Conservation (phyloP, 2,888 invertebrate genomes). For the Agrotis clavis region DNA sequence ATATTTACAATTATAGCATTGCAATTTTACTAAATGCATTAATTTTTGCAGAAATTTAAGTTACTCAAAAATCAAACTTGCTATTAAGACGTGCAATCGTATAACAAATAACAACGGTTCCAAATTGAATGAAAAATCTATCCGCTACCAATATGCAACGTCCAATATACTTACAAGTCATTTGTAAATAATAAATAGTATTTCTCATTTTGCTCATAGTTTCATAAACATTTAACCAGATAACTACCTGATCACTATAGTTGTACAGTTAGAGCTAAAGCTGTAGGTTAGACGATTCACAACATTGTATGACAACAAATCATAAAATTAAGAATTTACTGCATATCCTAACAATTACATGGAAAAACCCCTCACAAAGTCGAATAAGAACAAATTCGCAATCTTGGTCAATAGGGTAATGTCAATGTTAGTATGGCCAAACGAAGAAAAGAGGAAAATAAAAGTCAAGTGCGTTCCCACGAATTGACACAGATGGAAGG, state of each 20-base stretch:
- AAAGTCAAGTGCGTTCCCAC: constrained; percentile 81
- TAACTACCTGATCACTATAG: background rate
- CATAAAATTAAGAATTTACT: constrained; percentile 1
- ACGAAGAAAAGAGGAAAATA: constrained; percentile 73
- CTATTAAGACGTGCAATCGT: constrained; percentile 19
- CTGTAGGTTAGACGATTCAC: too few species aligned
- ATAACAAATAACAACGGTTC: constrained; percentile 22
- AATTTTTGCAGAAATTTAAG: constrained; percentile 2
- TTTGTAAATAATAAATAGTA: background rate
- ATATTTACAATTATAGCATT: constrained; percentile 3
- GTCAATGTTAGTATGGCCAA: constrained; percentile 73
- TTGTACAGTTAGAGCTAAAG: too few species aligned
- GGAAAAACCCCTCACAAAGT: constrained; percentile 15
- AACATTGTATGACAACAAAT: background rate
- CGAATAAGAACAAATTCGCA: constrained; percentile 44
- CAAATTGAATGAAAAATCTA: constrained; percentile 38
- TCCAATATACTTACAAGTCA: constrained; percentile 21
- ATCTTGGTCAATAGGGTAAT: constrained; percentile 74
- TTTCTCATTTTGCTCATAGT: background rate
- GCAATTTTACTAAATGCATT: background rate
- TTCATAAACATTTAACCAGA: constrained; percentile 1
- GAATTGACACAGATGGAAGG: constrained; percentile 74
- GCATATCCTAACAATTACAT: constrained; percentile 9
- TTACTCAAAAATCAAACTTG: constrained; percentile 8
- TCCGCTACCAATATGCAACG: constrained; percentile 12